Conservation (phyloP, 2,113 vertebrate species). For the Ciconia boyciana region DNA sequence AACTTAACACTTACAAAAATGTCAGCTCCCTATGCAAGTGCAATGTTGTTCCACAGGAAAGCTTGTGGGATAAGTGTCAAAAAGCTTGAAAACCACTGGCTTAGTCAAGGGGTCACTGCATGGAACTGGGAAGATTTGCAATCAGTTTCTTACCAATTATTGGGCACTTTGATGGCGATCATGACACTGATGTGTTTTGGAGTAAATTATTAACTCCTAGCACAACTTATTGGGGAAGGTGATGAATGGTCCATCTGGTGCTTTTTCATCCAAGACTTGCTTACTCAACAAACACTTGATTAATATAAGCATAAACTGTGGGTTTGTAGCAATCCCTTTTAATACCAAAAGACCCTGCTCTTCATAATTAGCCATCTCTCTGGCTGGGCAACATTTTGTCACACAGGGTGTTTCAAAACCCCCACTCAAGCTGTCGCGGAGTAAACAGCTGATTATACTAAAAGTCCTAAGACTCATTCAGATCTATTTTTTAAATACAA, state of each 20-base stretch:
- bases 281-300: neutral
- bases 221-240: neutral
- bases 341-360: neutral
- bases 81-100: neutral
- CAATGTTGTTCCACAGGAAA: neutral
- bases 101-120: neutral
- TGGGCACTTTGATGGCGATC: neutral
- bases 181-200: fast-evolving
- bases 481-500: neutral
- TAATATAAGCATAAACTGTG: neutral
- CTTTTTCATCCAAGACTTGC: neutral
- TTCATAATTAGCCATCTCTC: neutral
- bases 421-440: neutral
- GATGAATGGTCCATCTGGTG: neutral
- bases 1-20: neutral
- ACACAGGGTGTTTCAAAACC: neutral
- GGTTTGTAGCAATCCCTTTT: neutral
- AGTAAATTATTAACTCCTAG: neutral
- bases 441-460: neutral
- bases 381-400: neutral
- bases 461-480: neutral
- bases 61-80: neutral
- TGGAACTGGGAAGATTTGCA: neutral
- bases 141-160: neutral
- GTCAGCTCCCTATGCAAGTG: neutral